Percentiles rank a stretch among this genome's conserved stretches.
Conservation (phyloP, 2,113 vertebrate genomes). For the Acrocephalus arundinaceus region DNA sequence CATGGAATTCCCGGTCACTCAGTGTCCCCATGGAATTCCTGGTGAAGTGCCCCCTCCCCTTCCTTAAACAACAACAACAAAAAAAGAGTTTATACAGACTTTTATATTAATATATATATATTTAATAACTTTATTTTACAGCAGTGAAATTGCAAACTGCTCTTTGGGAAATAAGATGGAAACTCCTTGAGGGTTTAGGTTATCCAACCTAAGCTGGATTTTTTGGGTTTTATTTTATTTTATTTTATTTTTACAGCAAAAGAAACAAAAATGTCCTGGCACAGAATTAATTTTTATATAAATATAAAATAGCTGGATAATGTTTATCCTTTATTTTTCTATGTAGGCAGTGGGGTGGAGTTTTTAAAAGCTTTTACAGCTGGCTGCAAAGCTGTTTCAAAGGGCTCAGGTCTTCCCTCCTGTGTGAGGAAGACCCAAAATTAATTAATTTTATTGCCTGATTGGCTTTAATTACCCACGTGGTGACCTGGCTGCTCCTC, state of each 20-base stretch:
- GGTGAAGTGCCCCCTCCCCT: not conserved
- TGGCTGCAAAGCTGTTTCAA: conserved; percentile 9
- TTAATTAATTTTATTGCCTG: not conserved
- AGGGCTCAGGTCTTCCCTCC: conserved; percentile 32
- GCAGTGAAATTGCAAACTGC: not conserved
- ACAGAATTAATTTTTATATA: conserved; percentile 51
- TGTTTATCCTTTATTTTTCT: conserved; percentile 85
- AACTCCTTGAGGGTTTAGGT: conserved; percentile 1
- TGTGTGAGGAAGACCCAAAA: conserved; percentile 14
- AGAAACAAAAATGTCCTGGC: conserved; percentile 29
- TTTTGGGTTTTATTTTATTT: not conserved
- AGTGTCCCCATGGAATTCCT: not conserved
- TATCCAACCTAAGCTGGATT: not conserved
- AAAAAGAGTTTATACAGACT: conserved; percentile 6
- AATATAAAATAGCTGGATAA: conserved; percentile 76
- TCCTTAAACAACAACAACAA: not conserved
- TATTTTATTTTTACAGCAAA: not conserved
- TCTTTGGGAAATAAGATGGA: not conserved
- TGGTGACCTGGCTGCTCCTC: no score
- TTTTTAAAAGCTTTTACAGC: conserved; percentile 29
- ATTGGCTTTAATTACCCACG: not conserved
- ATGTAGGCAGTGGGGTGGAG: conserved; percentile 40
- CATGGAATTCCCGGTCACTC: not conserved
- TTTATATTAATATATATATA: conserved; percentile 1
- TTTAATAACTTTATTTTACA: conserved; percentile 57